Evolutionary conservation across 1,140 invertebrate species (phyloP).

Genomic region (Drosophila prosaltans): DNA sequence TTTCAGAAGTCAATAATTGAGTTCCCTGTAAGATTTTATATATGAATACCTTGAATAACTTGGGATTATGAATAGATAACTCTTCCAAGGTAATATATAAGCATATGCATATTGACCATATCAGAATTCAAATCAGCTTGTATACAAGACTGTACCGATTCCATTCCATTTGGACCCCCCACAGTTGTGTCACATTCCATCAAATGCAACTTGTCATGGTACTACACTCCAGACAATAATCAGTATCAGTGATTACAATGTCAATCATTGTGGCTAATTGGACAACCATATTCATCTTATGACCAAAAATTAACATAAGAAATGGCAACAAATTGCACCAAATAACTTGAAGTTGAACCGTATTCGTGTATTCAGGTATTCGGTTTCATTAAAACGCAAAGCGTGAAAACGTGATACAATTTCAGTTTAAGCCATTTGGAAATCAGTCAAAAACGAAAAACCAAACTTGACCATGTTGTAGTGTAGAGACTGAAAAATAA

Average conservation of each 20-base stretch:
- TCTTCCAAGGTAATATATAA: too few species aligned
- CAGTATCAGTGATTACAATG: conserved; percentile 34
- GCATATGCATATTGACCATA: too few species aligned
- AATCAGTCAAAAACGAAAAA: conserved; percentile 43
- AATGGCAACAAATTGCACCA: conserved; percentile 69
- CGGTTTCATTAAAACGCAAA: conserved; percentile 61
- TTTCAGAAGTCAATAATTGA: too few species aligned
- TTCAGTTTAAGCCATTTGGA: conserved; percentile 61
- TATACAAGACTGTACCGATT: neutral
- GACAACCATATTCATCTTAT: conserved; percentile 43
- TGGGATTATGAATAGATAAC: too few species aligned
- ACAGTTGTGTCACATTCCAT: neutral
- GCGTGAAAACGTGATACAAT: conserved; percentile 79
- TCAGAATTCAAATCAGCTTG: too few species aligned
- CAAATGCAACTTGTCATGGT: neutral
- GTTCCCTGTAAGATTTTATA: too few species aligned
- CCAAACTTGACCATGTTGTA: conserved; percentile 10
- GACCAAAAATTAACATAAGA: conserved; percentile 64
- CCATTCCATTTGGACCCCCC: conserved; percentile 1
- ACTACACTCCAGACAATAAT: conserved; percentile 42
- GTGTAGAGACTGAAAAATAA: neutral
- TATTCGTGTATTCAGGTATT: conserved; percentile 40
- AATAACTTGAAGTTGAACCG: conserved; percentile 65
- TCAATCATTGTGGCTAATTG: conserved; percentile 60
- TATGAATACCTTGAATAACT: too few species aligned